These are phyloP conservation scores for Mus spretus DNA, from an alignment of 2,797 vertebrate species.

Conservation along the genomic window DNA sequence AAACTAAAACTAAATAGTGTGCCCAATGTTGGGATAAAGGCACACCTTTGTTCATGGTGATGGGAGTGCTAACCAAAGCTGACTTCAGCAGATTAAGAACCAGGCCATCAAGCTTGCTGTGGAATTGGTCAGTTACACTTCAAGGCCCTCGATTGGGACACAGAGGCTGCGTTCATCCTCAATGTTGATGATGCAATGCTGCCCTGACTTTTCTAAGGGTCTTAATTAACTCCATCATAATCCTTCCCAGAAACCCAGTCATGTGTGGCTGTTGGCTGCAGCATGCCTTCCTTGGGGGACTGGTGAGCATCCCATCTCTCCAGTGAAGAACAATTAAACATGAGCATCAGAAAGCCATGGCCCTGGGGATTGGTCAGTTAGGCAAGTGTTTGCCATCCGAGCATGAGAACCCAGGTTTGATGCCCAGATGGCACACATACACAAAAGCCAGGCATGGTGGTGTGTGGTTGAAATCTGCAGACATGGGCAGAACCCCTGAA, in stretches of 20 bases:
- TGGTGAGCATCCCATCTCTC: background rate
- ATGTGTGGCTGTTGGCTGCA: background rate
- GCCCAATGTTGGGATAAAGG: constrained; percentile 56
- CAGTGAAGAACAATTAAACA: background rate
- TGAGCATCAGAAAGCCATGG: background rate
- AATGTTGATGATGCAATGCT: fast-evolving
- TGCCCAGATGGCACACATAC: background rate
- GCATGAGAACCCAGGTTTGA: background rate
- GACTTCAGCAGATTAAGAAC: constrained; percentile 43
- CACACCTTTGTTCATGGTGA: constrained; percentile 76
- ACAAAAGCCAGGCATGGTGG: background rate
- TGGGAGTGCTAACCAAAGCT: constrained; percentile 65
- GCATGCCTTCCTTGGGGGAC: no score
- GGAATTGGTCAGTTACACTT: background rate
- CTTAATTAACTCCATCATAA: no score
- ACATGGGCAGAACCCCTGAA: background rate
- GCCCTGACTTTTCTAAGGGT: fast-evolving
- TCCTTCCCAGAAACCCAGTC: background rate
- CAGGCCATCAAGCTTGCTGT: constrained; percentile 17
- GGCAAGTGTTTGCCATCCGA: background rate
- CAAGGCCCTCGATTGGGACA: fast-evolving
- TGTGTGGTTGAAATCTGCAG: background rate
- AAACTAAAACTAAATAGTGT: constrained; percentile 78
- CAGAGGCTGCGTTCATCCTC: background rate
- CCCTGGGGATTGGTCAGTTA: background rate